Conservation (phyloP, 2,113 vertebrate species). For the Mormyrus lacerda region DNA sequence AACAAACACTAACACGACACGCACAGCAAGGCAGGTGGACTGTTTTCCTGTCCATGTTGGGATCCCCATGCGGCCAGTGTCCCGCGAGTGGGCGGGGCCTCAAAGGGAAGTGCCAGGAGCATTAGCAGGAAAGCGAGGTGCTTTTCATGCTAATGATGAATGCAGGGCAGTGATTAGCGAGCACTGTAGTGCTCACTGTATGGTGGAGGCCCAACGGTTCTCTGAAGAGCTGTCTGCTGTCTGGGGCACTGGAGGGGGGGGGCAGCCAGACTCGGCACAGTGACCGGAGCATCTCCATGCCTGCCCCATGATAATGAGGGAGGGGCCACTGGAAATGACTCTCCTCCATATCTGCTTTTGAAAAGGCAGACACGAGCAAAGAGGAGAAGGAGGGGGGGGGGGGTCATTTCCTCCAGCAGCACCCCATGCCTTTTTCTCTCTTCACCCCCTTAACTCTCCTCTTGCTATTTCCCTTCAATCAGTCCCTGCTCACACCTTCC, state of each 20-base stretch:
- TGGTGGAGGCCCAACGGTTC: constrained; percentile 46
- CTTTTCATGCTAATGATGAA: not conserved
- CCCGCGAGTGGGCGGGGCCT: not conserved
- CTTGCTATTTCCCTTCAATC: not conserved
- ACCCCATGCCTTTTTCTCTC: constrained; percentile 16
- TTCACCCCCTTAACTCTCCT: not conserved
- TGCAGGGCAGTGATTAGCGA: not conserved
- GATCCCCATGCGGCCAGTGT: not conserved
- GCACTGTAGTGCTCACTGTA: not conserved
- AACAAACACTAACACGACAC: not conserved
- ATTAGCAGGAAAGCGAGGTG: not conserved
- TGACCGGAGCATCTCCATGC: constrained; percentile 47
- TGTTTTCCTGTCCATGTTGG: not conserved
- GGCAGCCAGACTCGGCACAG: constrained; percentile 26
- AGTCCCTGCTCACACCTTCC: constrained; percentile 36
- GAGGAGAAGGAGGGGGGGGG: not conserved
- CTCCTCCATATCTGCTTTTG: constrained; percentile 55
- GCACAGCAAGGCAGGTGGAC: not conserved
- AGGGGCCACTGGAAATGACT: constrained; percentile 58
- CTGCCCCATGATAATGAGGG: constrained; percentile 52
- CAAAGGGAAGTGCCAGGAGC: not conserved
- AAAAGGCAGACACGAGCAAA: constrained; percentile 41
- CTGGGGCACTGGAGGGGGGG: constrained; percentile 53
- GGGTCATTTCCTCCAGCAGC: not conserved
- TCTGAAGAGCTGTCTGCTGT: constrained; percentile 63